Evolutionary conservation across 2,113 vertebrate genomes (phyloP).

Genomic region (Chlorodrepanis virens): DNA sequence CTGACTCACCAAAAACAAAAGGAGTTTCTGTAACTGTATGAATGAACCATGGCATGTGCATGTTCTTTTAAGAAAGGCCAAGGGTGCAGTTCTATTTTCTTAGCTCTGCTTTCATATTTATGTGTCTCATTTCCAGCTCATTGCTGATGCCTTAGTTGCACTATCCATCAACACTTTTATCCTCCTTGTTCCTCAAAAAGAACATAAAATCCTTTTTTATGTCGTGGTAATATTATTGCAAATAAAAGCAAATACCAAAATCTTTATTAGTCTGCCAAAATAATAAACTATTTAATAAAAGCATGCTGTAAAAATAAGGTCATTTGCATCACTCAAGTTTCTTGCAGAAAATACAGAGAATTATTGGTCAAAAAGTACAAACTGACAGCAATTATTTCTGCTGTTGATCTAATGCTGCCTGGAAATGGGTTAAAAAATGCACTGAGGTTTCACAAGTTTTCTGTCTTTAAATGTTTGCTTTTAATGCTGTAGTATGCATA

Average conservation of each 20-base stretch:
- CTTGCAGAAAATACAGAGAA: constrained; percentile 78
- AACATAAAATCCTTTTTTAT: constrained; percentile 94
- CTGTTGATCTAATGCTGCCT: constrained; percentile 62
- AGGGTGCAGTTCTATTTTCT: constrained; percentile 91
- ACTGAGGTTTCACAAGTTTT: constrained; percentile 63
- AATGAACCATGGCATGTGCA: constrained; percentile 88
- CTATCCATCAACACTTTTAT: constrained; percentile 97
- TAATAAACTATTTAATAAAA: constrained; percentile 94
- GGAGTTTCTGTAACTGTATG: constrained; percentile 81
- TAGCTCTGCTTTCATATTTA: constrained; percentile 96
- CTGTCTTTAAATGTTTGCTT: constrained; percentile 59
- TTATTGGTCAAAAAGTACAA: constrained; percentile 81
- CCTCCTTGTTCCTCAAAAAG: constrained; percentile 90
- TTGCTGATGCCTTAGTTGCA: constrained; percentile 90
- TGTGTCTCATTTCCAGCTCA: constrained; percentile 96
- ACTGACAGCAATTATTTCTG: constrained; percentile 77
- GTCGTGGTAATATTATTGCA: constrained; percentile 88
- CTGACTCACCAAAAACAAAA: constrained; percentile 72
- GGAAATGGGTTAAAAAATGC: constrained; percentile 67
- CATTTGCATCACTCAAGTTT: constrained; percentile 88
- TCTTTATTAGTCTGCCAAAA: constrained; percentile 92
- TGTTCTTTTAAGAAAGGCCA: constrained; percentile 95
- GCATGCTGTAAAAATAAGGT: constrained; percentile 90
- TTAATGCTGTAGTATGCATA: constrained; percentile 41
- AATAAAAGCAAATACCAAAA: constrained; percentile 93